Evolutionary conservation across 2,888 invertebrate genomes (phyloP), one percentile per base, ranked within the genome.

Genomic region (Rhingia rostrata): DNA sequence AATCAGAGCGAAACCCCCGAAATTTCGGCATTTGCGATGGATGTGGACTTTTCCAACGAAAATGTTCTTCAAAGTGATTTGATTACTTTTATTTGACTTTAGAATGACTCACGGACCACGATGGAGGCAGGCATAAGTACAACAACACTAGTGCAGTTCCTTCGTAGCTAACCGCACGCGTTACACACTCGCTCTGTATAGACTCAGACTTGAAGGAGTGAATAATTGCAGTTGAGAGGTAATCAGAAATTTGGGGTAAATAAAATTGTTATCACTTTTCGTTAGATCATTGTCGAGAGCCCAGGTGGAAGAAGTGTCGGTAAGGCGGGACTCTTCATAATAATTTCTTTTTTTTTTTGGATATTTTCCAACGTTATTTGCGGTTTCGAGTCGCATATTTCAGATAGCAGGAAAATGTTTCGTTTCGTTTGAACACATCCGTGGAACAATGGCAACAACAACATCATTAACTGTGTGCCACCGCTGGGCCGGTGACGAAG

Each of bases 301-400:
- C 35, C 74, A 74, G 74, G 74, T 74, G 74, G 14, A 32, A 14
- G 10, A 10, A 33, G 9, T 4, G n/a, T 6, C 10, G 6, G 14
- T 14, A 30, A 39, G 14, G 43, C 22, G 35, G 51, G 37, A 51
- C 32, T 47, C 56, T 67, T 51, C 35, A 51, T 64, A 64, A 49
- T 49, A 9, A 49, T 49, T 49, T 14, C 1, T 10, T 9, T 69
- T 53, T 61, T 53, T 51, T 61, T 66, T 83, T 79, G 83, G 78
- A 83, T 63, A 74, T 79, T 74, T 58, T 83, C 83, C 83, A 83
- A 79, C 63, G 45, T 73, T 83, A 79, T 79, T 79, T 79, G 79
- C 83, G 78, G 78, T 83, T 78, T 67, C 67, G 63, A 63, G 60
- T 43, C 53, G 54, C 54, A 49, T 51, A 56, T 61, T 41, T 61